These are phyloP conservation scores for Etheostoma spectabile DNA, from an alignment of 2,113 vertebrate species.

Conservation along the genomic window DNA sequence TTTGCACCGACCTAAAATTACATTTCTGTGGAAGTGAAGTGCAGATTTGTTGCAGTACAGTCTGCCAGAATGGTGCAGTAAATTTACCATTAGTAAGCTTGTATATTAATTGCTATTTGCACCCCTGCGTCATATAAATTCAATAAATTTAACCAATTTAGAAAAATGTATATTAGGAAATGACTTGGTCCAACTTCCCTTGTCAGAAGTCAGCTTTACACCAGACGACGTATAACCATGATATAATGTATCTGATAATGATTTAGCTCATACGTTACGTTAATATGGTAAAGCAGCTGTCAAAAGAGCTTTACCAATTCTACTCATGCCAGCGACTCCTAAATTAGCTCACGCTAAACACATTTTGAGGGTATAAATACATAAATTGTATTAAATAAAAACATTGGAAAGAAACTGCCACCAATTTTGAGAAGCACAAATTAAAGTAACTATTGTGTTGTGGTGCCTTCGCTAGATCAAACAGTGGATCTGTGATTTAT, in stretches of 20 bases:
- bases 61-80: background rate
- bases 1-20: no score
- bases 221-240: no score
- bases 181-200: background rate
- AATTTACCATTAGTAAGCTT: background rate
- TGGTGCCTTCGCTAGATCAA: constrained; percentile 42
- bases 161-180: no score
- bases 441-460: constrained; percentile 29
- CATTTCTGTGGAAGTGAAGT: background rate
- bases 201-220: background rate
- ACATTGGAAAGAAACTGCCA: no score
- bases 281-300: no score
- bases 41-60: background rate
- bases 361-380: background rate
- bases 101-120: background rate
- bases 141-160: no score
- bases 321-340: background rate
- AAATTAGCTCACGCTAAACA: background rate
- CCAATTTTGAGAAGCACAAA: background rate
- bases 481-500: constrained; percentile 30
- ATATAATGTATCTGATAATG: background rate
- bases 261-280: background rate
- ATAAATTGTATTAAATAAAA: no score
- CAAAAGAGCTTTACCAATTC: background rate
- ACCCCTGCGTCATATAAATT: background rate